phyloP scores from a whole-genome alignment of 2,888 invertebrate species.

The Himalopsyche japonica region DNA sequence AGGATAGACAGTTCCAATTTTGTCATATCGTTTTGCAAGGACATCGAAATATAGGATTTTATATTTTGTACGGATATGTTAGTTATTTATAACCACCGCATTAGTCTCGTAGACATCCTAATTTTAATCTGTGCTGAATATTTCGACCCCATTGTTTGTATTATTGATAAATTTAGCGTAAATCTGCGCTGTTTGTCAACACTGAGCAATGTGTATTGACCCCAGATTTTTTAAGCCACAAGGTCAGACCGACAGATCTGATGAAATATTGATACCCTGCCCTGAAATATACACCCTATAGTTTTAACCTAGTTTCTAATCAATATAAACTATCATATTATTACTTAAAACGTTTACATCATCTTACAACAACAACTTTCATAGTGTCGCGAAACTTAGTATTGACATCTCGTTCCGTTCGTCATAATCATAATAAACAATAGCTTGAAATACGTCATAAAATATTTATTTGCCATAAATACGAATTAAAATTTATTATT shows the following conservation, averaged over 20 bases:
- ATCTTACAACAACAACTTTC: background rate
- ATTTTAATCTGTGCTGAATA: background rate
- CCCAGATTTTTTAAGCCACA: constrained; percentile 32
- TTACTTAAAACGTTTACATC: background rate
- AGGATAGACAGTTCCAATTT: constrained; percentile 13
- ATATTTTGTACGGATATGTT: constrained; percentile 7
- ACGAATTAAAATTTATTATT: too few relatives aligned
- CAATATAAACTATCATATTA: background rate
- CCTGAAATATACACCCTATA: background rate
- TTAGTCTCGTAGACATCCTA: background rate
- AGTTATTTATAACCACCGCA: background rate
- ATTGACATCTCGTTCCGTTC: background rate
- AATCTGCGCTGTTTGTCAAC: constrained; percentile 30
- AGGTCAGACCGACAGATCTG: constrained; percentile 22
- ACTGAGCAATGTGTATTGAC: constrained; percentile 27
- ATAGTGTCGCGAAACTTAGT: background rate
- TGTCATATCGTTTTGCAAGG: constrained; percentile 34
- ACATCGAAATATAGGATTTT: constrained; percentile 19
- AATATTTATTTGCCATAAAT: too few relatives aligned
- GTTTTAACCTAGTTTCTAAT: background rate
- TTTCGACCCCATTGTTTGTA: background rate
- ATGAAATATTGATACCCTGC: background rate
- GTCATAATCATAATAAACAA: background rate
- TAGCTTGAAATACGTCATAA: background rate
- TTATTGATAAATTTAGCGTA: background rate